These are phyloP conservation scores for Erpornis zantholeuca DNA, from an alignment of 2,113 vertebrate species.

Conservation along the genomic window DNA sequence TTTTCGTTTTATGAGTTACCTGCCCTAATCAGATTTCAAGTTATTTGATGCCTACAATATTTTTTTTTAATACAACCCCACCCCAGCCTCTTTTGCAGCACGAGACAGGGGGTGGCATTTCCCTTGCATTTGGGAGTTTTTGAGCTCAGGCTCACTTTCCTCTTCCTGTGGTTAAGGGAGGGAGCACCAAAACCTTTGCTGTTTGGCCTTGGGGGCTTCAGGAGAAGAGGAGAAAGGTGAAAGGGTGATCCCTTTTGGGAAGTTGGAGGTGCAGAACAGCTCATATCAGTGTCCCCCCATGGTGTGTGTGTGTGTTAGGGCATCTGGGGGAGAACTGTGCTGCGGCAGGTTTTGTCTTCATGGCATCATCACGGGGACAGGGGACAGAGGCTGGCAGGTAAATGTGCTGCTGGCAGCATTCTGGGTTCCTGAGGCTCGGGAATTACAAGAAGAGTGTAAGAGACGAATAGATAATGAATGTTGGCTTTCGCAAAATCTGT, in stretches of 20 bases:
- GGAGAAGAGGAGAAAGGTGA: background rate
- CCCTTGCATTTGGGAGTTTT: background rate
- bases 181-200: background rate
- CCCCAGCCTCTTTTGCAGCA: background rate
- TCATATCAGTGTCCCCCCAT: background rate
- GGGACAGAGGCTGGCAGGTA: background rate
- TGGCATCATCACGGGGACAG: background rate
- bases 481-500: too few species aligned
- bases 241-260: background rate
- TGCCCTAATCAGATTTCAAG: background rate
- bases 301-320: background rate
- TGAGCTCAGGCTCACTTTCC: background rate
- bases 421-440: background rate
- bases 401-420: fast-evolving
- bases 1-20: background rate
- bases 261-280: background rate
- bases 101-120: background rate
- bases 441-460: background rate
- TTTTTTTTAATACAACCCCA: background rate
- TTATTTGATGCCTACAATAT: background rate
- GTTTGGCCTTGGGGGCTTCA: background rate
- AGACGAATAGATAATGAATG: too few species aligned
- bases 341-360: background rate
- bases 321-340: background rate
- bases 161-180: background rate